phyloP scores from a whole-genome alignment of 2,797 vertebrate species.

The Babyrousa celebensis region DNA sequence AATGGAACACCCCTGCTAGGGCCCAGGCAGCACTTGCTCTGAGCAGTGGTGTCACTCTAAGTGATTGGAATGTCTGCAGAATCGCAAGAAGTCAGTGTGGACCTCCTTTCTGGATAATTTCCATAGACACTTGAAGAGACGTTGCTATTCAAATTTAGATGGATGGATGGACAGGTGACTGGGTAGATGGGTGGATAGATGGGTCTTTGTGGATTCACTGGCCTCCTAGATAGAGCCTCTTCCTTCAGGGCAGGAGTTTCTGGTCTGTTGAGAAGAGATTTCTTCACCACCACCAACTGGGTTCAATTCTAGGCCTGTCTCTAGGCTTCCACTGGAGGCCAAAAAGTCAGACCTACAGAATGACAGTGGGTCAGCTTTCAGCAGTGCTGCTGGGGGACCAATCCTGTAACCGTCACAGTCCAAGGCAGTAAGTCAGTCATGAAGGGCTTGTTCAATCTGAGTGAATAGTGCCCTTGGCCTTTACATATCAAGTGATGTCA shows the following conservation, averaged over 20 bases:
- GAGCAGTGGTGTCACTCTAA: neutral
- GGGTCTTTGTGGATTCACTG: neutral
- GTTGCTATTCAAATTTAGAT: neutral
- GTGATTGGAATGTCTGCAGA: neutral
- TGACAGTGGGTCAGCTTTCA: neutral
- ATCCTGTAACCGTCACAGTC: neutral
- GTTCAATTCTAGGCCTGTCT: neutral
- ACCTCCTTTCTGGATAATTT: slow-evolving; percentile 49
- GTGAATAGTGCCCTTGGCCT: neutral
- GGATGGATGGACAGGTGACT: neutral
- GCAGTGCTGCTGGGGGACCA: neutral
- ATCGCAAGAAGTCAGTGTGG: neutral
- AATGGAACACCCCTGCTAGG: neutral
- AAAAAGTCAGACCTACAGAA: neutral
- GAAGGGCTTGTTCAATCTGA: neutral
- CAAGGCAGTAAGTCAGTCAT: neutral
- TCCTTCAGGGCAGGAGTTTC: neutral
- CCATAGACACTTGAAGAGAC: neutral
- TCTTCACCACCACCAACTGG: neutral
- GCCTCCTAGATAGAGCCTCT: neutral
- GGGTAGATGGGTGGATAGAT: neutral
- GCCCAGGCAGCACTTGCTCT: neutral
- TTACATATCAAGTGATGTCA: neutral
- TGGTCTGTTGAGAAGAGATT: neutral
- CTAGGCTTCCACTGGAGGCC: neutral